phyloP scores from a whole-genome alignment of 1,140 invertebrate genomes.

The Callitettix versicolor region DNA sequence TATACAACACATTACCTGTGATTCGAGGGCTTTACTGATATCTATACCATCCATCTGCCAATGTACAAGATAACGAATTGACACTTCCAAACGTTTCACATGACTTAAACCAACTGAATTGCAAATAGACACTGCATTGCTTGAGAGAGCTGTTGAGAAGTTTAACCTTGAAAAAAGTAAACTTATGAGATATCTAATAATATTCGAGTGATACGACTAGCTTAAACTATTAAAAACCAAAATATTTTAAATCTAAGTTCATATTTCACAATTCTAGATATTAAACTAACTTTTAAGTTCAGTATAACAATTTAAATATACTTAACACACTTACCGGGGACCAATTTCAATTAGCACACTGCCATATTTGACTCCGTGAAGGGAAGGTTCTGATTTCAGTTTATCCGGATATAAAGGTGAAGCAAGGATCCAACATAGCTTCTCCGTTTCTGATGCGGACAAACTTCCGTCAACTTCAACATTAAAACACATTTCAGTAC shows the following conservation, averaged over 20 bases:
- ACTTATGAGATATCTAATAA: no score
- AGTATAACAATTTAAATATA: not conserved
- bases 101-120: constrained; percentile 62
- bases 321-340: constrained; percentile 53
- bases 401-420: constrained; percentile 48
- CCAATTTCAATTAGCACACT: constrained; percentile 63
- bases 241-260: constrained; percentile 3
- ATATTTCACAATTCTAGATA: not conserved
- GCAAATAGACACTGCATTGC: constrained; percentile 90
- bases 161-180: constrained; percentile 56
- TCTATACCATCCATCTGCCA: constrained; percentile 29
- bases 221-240: constrained; percentile 4
- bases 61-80: constrained; percentile 63
- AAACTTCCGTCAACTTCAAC: constrained; percentile 47
- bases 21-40: constrained; percentile 32
- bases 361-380: constrained; percentile 32
- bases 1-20: constrained; percentile 35
- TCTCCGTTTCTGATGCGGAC: constrained; percentile 40
- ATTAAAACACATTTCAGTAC: constrained; percentile 72
- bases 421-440: constrained; percentile 59
- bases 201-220: constrained; percentile 10
- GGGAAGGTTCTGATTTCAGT: constrained; percentile 34
- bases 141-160: constrained; percentile 89
- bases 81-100: constrained; percentile 69
- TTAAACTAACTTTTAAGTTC: not conserved